Conservation (phyloP, 2,888 invertebrate species). For the Rhagonycha lutea region DNA sequence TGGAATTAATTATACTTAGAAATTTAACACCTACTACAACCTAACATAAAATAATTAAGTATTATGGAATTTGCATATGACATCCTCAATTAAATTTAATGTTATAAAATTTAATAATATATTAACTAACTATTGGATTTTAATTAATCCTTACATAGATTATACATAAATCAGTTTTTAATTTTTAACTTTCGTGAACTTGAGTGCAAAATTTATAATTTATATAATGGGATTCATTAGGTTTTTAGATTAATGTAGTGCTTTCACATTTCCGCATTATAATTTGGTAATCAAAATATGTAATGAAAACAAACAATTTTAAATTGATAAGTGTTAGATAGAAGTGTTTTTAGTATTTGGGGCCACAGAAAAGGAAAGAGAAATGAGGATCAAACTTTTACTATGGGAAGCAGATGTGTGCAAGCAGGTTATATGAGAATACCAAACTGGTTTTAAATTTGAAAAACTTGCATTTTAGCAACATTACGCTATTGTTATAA, state of each 20-base stretch:
- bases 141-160: background rate
- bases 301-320: conserved; percentile 1
- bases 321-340: background rate
- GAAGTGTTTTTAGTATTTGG: conserved; percentile 19
- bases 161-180: background rate
- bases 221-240: conserved; percentile 4
- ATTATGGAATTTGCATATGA: conserved; percentile 1
- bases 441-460: conserved; percentile 16
- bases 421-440: conserved; percentile 33
- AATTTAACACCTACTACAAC: background rate
- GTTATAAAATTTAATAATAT: background rate
- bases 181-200: background rate
- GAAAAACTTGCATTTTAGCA: conserved; percentile 11
- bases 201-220: background rate
- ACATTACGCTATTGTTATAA: conserved; percentile 6
- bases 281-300: background rate
- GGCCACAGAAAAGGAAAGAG: conserved; percentile 39
- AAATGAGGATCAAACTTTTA: conserved; percentile 32
- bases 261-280: conserved; percentile 13
- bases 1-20: background rate
- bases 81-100: background rate
- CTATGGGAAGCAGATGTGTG: conserved; percentile 28
- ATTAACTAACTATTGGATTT: background rate
- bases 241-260: conserved; percentile 12
- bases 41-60: conserved; percentile 3